Evolutionary conservation across 1,140 invertebrate genomes (phyloP), one percentile per base, ranked within the genome.

Genomic region (Caligus rogercresseyi): DNA sequence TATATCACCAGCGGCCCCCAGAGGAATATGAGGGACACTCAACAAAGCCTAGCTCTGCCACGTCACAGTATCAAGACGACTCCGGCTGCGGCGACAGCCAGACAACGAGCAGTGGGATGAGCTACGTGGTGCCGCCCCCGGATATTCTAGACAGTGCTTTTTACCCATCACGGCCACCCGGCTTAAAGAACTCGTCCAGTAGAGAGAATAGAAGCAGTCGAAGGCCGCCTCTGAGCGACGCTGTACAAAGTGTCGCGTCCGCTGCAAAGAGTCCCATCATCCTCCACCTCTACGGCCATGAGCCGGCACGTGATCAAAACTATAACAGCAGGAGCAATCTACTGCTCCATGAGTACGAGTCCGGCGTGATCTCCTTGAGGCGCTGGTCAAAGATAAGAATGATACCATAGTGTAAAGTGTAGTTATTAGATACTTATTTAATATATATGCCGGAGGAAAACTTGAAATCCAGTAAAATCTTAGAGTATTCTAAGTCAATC

Each of bases 311-410:
- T 7, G 31, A 43, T 43, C 31, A 43, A 43, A 43, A 43, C 31
- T 43, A 43, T 43, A 43, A 43, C n/a, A 43, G 31, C n/a, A 7
- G 31, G n/a, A 43, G 31, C 31, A 43, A 56, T 21, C 20, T 56
- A n/a, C 20, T 56, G 20, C n/a, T 56, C 19, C 54, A 56, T 21
- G 54, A 56, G 24, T 21, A 21, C 2, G 54, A 56, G 24, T 21
- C 54, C 54, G 54, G 16, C 19, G 54, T 3, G 54, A 56, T 21
- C 20, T 56, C 2, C 20, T 56, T 14, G 54, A 56, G 20, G 54
- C 54, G 19, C 54, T 56, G 3, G 54, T 56, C 54, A 56, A 56
- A 21, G 54, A 56, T 21, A 56, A 56, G 24, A 20, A 56, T 21
- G 54, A 56, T 20, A 56, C 54, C 20, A 25, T 56, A 15, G 54